Base-by-base conservation (phyloP, 1,140 invertebrate species). In the Macrosteles quadrilineatus region DNA sequence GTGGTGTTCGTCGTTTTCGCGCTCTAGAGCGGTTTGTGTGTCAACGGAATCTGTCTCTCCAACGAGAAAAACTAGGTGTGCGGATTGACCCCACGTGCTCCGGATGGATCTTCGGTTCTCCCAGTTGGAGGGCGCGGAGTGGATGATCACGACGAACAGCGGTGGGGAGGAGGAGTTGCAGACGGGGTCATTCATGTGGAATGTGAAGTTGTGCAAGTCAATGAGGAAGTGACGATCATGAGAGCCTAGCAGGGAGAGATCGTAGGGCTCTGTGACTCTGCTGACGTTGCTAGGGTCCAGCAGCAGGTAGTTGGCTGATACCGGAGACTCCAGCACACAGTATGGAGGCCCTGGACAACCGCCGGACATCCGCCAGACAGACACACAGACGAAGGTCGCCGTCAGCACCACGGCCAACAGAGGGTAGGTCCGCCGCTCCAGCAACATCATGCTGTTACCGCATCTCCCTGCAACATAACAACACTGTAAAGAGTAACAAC, bases 51-150 rank as follows among this genome's bases (percentile, higher is more conserved):
- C 71, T 0, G 87, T 83, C 17, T 80, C 79, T 3, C 92, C 93
- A 43, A 94, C 71, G 11, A 94, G 79, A 77, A 94, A 94, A 12
- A 92, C 80, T 0, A 90, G 73, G 69, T 83, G 80, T 0, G 86
- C 40, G 78, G 80, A 43, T 75, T 53, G 27, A 0, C 76, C 91
- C 91, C 91, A 93, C 0, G 90, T 92, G 40, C 85, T 80, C 1
- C 91, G 79, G 50, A 66, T 66, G 2, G 23, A 19, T 25, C 32
- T 19, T 6, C 55, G 19, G 67, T 32, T 55, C n/a, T 12, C 31
- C 25, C 25, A 2, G 36, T 57, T 55, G 25, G n/a, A 72, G 0
- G 90, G 88, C 1, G 88, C 86, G 1, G 90, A 90, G 73, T 92
- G 88, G 1, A 93, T 82, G 47, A 92, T 75, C 25, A 90, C 83